These are phyloP conservation scores for Lamellibrachia columna DNA, from an alignment of 2,888 invertebrate species.

Conservation along the genomic window DNA sequence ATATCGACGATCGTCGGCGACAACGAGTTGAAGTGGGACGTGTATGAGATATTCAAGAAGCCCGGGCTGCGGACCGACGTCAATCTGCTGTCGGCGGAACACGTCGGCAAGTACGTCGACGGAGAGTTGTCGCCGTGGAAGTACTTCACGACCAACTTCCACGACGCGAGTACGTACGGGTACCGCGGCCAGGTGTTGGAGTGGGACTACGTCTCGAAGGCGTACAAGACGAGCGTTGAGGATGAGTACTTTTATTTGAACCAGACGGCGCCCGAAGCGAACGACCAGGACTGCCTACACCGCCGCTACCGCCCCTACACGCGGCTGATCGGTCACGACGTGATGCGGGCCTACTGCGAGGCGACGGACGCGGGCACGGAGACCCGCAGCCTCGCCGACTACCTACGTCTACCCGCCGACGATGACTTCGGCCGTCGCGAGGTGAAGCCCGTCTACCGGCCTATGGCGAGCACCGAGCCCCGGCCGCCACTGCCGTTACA, in stretches of 20 bases:
- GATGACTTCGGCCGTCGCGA: neutral
- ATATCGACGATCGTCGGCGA: constrained; percentile 39
- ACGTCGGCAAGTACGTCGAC: constrained; percentile 13
- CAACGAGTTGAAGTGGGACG: constrained; percentile 42
- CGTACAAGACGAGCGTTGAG: constrained; percentile 29
- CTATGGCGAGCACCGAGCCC: neutral
- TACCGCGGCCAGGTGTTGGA: constrained; percentile 39
- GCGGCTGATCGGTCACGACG: constrained; percentile 31
- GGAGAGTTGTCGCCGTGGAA: constrained; percentile 27
- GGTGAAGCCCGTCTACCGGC: neutral
- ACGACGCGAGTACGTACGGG: constrained; percentile 38
- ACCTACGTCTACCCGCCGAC: constrained; percentile 22
- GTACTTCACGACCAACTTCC: constrained; percentile 30
- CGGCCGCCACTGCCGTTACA: neutral
- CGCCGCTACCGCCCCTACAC: constrained; percentile 36
- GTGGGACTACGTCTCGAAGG: constrained; percentile 37
- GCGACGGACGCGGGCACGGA: neutral
- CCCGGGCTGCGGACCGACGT: constrained; percentile 40
- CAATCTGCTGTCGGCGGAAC: neutral
- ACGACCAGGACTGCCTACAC: constrained; percentile 32
- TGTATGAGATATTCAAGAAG: constrained; percentile 36
- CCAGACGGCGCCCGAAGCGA: constrained; percentile 19
- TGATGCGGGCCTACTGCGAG: constrained; percentile 27
- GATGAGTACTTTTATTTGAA: constrained; percentile 36
- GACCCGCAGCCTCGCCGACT: constrained; percentile 27